These are phyloP conservation scores for Cosmia pyralina DNA, from an alignment of 2,888 invertebrate genomes.

Conservation along the genomic window DNA sequence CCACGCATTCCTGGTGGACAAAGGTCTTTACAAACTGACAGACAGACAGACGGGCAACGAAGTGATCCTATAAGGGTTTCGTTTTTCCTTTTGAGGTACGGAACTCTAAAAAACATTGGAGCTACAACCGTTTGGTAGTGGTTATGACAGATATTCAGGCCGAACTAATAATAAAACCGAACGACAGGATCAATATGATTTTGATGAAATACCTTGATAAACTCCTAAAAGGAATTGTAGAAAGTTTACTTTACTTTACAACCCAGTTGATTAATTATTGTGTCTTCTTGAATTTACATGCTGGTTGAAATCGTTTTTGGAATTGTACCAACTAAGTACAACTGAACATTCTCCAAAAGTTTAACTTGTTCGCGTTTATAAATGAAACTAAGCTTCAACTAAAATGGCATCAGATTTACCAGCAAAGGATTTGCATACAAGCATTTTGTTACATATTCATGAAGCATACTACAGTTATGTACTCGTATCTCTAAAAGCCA, in stretches of 20 bases:
- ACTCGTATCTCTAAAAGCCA: constrained; percentile 12
- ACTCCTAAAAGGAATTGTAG: not conserved
- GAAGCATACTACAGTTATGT: constrained; percentile 5
- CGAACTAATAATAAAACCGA: not conserved
- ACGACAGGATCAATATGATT: not conserved
- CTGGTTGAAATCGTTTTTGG: not conserved
- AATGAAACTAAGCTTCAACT: constrained; percentile 8
- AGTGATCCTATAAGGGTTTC: too few species aligned
- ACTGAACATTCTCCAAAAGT: constrained; percentile 3
- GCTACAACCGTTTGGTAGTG: not conserved
- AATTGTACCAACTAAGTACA: constrained; percentile 10
- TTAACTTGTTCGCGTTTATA: not conserved
- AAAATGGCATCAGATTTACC: constrained; percentile 15
- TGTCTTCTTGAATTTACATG: not conserved
- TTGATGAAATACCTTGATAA: not conserved
- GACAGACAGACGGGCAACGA: too few species aligned
- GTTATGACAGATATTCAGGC: constrained; percentile 6
- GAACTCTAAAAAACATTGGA: too few species aligned
- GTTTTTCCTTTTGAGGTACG: too few species aligned
- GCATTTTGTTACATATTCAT: constrained; percentile 26
- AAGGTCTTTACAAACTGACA: too few species aligned
- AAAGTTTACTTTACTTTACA: too few species aligned
- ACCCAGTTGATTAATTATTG: not conserved
- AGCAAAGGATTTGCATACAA: constrained; percentile 25
- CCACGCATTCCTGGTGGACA: too few species aligned